A percentile compares a stretch with the other conserved stretches of the same genome.
These are phyloP conservation scores for Smutsia gigantea DNA, from an alignment of 2,797 vertebrate genomes.

Conservation along the genomic window DNA sequence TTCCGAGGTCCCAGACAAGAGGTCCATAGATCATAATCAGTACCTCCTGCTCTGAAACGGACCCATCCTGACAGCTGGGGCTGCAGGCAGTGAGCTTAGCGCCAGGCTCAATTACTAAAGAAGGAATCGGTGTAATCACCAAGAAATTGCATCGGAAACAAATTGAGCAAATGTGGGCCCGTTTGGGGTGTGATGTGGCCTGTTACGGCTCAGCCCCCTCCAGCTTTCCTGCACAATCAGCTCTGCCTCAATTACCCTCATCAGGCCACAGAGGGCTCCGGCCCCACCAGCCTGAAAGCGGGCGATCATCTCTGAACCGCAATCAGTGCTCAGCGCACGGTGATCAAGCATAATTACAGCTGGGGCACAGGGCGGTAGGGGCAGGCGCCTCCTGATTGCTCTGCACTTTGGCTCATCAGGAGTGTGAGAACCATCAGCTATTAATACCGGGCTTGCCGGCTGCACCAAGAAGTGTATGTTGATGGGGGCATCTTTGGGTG, in stretches of 20 bases:
- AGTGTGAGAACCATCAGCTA: background rate
- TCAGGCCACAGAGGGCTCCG: background rate
- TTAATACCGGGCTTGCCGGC: background rate
- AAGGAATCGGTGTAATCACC: slow-evolving; percentile 56
- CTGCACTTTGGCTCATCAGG: background rate
- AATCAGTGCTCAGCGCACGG: slow-evolving; percentile 21
- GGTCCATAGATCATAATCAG: background rate
- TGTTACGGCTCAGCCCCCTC: background rate
- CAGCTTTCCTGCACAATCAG: slow-evolving; percentile 66
- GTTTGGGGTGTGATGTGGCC: slow-evolving; percentile 26
- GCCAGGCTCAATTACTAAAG: slow-evolving; percentile 6
- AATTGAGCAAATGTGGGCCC: slow-evolving; percentile 54
- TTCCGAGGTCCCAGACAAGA: background rate
- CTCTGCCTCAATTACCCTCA: slow-evolving; percentile 58
- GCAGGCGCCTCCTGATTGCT: slow-evolving; percentile 53
- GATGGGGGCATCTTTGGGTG: background rate
- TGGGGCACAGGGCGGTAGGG: background rate
- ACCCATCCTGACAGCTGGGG: background rate
- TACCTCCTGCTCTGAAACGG: background rate
- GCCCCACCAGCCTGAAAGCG: background rate
- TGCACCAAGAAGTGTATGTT: background rate
- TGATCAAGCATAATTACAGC: slow-evolving; percentile 59
- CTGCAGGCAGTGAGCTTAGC: background rate
- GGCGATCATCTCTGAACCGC: background rate
- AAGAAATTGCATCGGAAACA: slow-evolving; percentile 63